These are phyloP conservation scores for Menidia menidia DNA, from an alignment of 2,797 vertebrate genomes.

Conservation along the genomic window DNA sequence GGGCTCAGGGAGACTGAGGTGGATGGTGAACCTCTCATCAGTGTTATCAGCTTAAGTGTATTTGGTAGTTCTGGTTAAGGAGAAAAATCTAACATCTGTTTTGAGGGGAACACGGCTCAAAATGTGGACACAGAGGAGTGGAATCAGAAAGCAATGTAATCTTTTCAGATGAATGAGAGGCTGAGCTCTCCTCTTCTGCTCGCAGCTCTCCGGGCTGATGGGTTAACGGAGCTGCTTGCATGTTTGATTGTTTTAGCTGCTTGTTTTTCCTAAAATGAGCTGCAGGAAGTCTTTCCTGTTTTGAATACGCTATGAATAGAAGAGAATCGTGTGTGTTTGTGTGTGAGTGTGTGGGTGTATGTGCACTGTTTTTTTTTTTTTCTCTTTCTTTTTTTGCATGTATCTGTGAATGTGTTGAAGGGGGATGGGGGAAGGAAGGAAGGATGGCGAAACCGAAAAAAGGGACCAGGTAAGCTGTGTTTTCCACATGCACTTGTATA, in stretches of 20 bases:
- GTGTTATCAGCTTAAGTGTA: no score
- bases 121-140: no score
- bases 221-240: conserved; percentile 25
- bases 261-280: conserved; percentile 82
- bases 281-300: conserved; percentile 85
- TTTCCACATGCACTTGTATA: neutral
- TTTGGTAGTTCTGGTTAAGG: no score
- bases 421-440: neutral
- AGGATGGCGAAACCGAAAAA: neutral
- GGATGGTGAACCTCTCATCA: no score
- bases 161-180: neutral
- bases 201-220: conserved; percentile 19
- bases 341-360: conserved; percentile 13
- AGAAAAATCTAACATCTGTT: no score
- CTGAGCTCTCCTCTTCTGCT: neutral
- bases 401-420: conserved; percentile 1
- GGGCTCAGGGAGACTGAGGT: no score
- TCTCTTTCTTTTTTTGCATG: neutral
- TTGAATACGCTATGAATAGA: conserved; percentile 79
- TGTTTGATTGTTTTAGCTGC: conserved; percentile 73
- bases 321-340: conserved; percentile 41
- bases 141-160: no score
- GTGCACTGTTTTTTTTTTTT: neutral
- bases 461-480: neutral
- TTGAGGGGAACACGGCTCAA: no score